These are phyloP conservation scores for Drosophila novamexicana DNA, from an alignment of 1,140 invertebrate species.

Conservation along the genomic window DNA sequence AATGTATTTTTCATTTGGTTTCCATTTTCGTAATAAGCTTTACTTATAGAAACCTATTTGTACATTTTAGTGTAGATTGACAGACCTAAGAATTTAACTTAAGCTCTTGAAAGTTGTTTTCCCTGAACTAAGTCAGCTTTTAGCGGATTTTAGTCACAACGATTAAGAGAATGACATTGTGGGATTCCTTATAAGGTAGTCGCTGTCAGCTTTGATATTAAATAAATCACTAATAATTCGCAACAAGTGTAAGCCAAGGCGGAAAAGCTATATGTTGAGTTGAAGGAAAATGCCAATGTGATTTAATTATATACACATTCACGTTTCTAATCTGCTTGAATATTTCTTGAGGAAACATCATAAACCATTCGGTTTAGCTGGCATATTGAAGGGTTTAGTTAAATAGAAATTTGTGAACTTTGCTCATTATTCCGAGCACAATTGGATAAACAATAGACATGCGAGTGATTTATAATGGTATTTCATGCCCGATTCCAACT, in stretches of 20 bases:
- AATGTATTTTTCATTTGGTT: too few species aligned
- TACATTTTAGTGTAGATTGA: too few species aligned
- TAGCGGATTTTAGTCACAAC: neutral
- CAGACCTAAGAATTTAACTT: neutral
- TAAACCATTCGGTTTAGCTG: too few species aligned
- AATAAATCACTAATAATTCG: too few species aligned
- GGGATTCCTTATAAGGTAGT: neutral
- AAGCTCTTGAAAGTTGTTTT: neutral
- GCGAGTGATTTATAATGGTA: constrained; percentile 30
- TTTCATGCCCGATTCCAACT: constrained; percentile 9
- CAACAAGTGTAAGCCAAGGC: too few species aligned
- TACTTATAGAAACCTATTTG: too few species aligned
- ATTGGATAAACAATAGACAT: constrained; percentile 24
- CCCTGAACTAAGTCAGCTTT: neutral
- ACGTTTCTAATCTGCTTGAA: too few species aligned
- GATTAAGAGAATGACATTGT: neutral
- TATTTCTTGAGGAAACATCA: too few species aligned
- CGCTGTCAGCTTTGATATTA: too few species aligned
- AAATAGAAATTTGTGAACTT: neutral
- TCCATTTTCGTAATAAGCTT: too few species aligned
- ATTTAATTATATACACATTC: neutral
- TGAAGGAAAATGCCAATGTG: too few species aligned
- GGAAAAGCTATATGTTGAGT: too few species aligned
- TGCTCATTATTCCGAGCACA: constrained; percentile 32
- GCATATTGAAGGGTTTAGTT: neutral